Conservation (phyloP, 2,113 vertebrate genomes). For the Rhynchomys soricoides region DNA sequence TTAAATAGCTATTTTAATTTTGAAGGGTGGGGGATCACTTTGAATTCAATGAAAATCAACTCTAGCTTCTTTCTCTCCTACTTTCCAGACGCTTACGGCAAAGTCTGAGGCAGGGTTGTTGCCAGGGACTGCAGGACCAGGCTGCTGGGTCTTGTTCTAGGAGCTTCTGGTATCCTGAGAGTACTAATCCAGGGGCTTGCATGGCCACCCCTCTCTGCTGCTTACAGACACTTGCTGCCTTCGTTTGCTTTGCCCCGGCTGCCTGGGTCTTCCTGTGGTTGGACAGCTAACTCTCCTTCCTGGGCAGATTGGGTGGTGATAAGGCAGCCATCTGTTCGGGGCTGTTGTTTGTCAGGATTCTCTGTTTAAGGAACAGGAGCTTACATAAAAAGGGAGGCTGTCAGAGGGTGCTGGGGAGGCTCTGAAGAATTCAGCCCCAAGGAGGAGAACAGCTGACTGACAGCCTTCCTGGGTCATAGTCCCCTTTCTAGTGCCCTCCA, state of each 20-base stretch:
- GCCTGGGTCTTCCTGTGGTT: background rate
- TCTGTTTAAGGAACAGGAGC: conserved; percentile 29
- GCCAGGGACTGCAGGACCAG: fast-evolving
- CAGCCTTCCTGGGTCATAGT: background rate
- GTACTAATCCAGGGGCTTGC: background rate
- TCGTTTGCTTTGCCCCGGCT: background rate
- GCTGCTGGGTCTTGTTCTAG: background rate
- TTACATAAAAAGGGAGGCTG: background rate
- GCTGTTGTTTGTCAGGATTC: background rate
- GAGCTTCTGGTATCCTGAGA: background rate
- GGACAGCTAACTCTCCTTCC: background rate
- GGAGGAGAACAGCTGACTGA: background rate
- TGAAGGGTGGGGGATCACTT: background rate
- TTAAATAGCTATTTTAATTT: background rate
- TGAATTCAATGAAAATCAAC: background rate
- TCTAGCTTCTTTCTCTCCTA: background rate
- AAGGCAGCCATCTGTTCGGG: background rate
- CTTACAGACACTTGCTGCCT: background rate
- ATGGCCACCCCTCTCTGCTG: background rate
- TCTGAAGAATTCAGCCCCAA: background rate
- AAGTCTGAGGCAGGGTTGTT: background rate
- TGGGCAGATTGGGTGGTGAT: background rate
- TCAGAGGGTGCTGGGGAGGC: background rate
- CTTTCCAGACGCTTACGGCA: background rate
- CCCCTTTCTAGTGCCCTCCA: background rate